Conservation (phyloP, 2,888 invertebrate genomes). For the Pseudanteris insignis region DNA sequence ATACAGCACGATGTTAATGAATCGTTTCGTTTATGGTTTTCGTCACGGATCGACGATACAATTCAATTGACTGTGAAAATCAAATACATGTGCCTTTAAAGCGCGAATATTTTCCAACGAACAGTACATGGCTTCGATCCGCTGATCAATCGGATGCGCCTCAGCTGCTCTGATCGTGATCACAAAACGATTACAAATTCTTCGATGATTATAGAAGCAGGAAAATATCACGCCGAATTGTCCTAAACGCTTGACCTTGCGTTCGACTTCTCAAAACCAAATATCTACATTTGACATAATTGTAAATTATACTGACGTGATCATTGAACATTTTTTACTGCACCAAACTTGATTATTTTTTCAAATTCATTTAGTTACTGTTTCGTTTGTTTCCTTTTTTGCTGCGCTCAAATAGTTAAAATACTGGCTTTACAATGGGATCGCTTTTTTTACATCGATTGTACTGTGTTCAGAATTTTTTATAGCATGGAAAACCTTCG, state of each 20-base stretch:
- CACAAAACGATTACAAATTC: conserved; percentile 22
- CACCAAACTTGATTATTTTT: too few species aligned
- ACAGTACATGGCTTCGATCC: conserved; percentile 14
- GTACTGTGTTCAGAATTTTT: too few species aligned
- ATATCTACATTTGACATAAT: too few species aligned
- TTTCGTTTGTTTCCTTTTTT: too few species aligned
- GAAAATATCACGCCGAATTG: conserved; percentile 1
- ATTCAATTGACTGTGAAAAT: conserved; percentile 38
- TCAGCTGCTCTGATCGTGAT: conserved; percentile 20
- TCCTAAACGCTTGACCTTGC: conserved; percentile 5
- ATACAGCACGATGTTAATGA: conserved; percentile 23
- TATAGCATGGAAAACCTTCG: too few species aligned
- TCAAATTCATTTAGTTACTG: too few species aligned
- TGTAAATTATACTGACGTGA: too few species aligned
- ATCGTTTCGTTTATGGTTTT: conserved; percentile 22
- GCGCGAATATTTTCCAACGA: conserved; percentile 25
- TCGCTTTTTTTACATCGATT: too few species aligned
- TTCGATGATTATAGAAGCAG: conserved; percentile 24
- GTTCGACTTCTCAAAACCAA: background rate
- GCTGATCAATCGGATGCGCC: conserved; percentile 28
- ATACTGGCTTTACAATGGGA: too few species aligned
- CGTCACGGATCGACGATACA: conserved; percentile 25
- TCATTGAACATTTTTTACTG: too few species aligned
- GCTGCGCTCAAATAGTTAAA: too few species aligned
- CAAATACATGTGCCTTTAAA: conserved; percentile 24